phyloP scores from a whole-genome alignment of 2,888 invertebrate species.

The Dorcus parallelipipedus region DNA sequence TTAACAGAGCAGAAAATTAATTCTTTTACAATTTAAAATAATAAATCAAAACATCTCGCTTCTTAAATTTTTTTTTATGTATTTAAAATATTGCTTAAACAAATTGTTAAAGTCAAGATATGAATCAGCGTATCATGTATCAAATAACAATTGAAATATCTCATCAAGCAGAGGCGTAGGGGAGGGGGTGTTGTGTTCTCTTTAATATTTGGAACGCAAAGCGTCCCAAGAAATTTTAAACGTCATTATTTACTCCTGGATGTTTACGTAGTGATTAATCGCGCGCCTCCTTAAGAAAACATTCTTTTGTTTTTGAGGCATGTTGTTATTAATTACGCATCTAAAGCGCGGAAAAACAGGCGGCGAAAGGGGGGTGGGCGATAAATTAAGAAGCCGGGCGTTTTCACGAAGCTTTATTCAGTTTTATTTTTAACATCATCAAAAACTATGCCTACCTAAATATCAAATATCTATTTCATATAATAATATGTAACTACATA shows the following conservation, averaged over 20 bases:
- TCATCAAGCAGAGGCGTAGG: no score
- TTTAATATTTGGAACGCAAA: no score
- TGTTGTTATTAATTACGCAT: neutral
- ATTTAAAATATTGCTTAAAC: no score
- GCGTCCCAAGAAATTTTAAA: no score
- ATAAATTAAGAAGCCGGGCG: neutral
- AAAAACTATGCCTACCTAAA: conserved; percentile 52
- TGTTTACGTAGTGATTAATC: no score
- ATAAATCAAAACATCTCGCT: neutral
- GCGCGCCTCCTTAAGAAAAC: no score
- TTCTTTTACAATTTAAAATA: neutral
- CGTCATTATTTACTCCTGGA: no score
- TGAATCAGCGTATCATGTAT: no score
- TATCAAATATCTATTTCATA: conserved; percentile 50
- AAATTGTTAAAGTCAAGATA: no score
- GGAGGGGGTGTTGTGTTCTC: no score
- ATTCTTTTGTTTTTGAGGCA: neutral
- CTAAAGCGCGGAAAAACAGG: neutral
- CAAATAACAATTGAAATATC: no score
- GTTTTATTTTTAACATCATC: conserved; percentile 50
- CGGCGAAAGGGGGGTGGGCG: neutral
- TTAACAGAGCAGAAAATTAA: neutral
- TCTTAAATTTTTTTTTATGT: no score
- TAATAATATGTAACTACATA: conserved; percentile 45
- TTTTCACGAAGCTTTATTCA: conserved; percentile 50